These are phyloP conservation scores for Drosophila kanekoi DNA, from an alignment of 2,888 invertebrate species.

Conservation along the genomic window DNA sequence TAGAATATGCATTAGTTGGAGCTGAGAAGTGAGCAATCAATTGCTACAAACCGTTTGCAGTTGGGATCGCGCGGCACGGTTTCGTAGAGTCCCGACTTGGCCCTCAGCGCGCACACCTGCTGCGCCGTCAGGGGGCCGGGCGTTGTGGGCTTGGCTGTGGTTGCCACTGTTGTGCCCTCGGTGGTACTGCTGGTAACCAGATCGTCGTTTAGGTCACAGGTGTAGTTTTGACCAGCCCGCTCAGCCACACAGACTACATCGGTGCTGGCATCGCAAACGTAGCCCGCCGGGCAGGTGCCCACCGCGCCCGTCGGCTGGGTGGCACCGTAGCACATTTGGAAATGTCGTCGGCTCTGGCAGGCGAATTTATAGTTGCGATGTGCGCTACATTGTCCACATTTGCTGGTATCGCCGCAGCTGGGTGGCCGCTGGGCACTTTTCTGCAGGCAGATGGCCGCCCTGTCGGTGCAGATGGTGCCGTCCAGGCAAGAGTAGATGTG, in stretches of 20 bases:
- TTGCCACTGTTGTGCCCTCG: not conserved
- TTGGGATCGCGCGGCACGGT: conserved; percentile 70
- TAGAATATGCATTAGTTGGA: not conserved
- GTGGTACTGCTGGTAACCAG: conserved; percentile 29
- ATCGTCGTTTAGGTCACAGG: conserved; percentile 74
- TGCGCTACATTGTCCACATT: conserved; percentile 82
- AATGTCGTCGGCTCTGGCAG: conserved; percentile 76
- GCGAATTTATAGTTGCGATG: conserved; percentile 80
- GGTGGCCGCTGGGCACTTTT: conserved; percentile 65
- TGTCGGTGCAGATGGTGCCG: conserved; percentile 79
- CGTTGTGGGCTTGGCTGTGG: not conserved
- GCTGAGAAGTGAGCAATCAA: not conserved
- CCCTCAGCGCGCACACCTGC: conserved; percentile 61
- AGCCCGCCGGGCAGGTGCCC: conserved; percentile 75
- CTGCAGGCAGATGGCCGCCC: conserved; percentile 79
- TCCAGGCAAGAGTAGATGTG: conserved; percentile 73
- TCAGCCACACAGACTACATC: conserved; percentile 71
- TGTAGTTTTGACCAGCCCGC: conserved; percentile 35
- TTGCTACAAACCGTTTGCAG: conserved; percentile 70
- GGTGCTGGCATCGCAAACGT: conserved; percentile 74
- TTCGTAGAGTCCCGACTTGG: conserved; percentile 70
- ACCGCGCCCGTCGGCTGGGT: conserved; percentile 67
- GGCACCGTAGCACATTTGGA: conserved; percentile 83
- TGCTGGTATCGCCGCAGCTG: conserved; percentile 81
- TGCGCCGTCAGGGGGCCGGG: conserved; percentile 47